These are phyloP conservation scores for Apamea sordens DNA, from an alignment of 2,888 invertebrate genomes.

Conservation along the genomic window DNA sequence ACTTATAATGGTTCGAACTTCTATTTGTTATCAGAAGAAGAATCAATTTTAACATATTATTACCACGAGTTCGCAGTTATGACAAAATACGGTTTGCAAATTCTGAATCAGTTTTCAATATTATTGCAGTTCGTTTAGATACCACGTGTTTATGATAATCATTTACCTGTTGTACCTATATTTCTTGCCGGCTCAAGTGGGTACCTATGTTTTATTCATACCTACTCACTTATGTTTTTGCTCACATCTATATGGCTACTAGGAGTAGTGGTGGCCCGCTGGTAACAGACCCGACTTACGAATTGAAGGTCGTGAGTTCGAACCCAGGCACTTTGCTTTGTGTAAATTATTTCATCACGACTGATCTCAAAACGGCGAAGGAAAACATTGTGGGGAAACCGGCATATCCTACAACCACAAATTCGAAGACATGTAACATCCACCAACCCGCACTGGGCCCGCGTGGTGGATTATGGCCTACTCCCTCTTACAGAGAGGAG, in stretches of 20 bases:
- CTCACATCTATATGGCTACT: neutral
- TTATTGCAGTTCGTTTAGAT: neutral
- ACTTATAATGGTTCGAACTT: neutral
- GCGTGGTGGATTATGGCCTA: too few relatives aligned
- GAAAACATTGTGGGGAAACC: too few relatives aligned
- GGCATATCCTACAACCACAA: too few relatives aligned
- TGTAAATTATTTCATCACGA: too few relatives aligned
- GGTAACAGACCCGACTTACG: too few relatives aligned
- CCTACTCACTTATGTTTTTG: neutral
- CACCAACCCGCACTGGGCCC: too few relatives aligned
- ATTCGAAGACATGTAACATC: too few relatives aligned
- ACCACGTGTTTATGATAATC: conserved; percentile 8
- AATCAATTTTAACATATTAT: neutral
- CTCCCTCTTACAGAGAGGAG: too few relatives aligned
- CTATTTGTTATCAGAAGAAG: neutral
- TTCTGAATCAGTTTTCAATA: neutral
- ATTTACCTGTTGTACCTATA: conserved; percentile 8
- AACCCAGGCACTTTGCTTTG: too few relatives aligned
- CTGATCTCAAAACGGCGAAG: too few relatives aligned
- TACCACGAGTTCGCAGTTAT: neutral
- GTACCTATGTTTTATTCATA: neutral
- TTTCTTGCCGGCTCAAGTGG: neutral
- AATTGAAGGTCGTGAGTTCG: too few relatives aligned
- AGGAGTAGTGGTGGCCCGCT: neutral
- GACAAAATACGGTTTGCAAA: neutral